Evolutionary conservation across 2,113 vertebrate genomes (phyloP), one percentile per base, ranked within the genome.

Genomic region (Orientallactaga bullata): DNA sequence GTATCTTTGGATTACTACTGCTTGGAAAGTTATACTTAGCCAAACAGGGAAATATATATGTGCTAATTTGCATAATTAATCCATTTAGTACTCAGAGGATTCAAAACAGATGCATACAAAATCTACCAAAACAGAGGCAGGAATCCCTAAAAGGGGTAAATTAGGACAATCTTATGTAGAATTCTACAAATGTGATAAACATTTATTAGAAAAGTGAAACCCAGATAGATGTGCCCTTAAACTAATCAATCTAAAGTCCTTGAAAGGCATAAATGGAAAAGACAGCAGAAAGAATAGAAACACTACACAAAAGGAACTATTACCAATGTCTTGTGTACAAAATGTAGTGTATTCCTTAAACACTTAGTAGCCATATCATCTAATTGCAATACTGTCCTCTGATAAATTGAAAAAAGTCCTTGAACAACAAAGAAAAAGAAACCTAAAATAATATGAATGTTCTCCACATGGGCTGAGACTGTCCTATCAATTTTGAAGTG

Each of bases 131-230:
- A 89, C 84, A 42, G 63, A 94, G n/a, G 16, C 17, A 92, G 74
- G 66, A 86, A 78, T 92, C 32, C 35, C 92, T 89, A 73, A 95
- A 93, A 85, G 69, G 39, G 32, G 47, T 88, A 88, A 74, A 94
- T 91, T 90, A 95, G 39, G 35, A 89, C 47, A 95, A 28, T 84
- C 92, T 42, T 63, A 80, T 20, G 51, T 93, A 51, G 17, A 89
- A 82, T 88, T 95, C 61, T 78, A 88, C 60, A 93, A 91, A 84
- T 66, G 58, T 88, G 80, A 89, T 94, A 89, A 95, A 94, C 68
- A 61, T n/a, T 82, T 92, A 66, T 74, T 93, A 84, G 83, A 93
- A 96, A 94, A 95, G 85, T 85, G 65, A 93, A 94, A 88, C 72
- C 60, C 65, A 61, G 76, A 80, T 84, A 95, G 94, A 91, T 96